These are phyloP conservation scores for Saccopteryx bilineata DNA, from an alignment of 2,113 vertebrate genomes.

Conservation along the genomic window DNA sequence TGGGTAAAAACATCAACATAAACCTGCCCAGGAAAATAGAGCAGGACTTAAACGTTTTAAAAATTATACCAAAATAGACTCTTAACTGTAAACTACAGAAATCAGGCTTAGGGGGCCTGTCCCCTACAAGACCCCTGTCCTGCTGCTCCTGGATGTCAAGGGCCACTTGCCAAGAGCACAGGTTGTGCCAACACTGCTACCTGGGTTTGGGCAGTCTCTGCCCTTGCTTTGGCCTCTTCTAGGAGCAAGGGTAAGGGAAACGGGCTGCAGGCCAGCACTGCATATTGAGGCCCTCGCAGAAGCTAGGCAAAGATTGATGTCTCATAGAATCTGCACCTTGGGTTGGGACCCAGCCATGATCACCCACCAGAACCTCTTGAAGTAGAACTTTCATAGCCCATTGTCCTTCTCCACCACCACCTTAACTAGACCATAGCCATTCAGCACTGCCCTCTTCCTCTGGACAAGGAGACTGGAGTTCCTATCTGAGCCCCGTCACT, in stretches of 20 bases:
- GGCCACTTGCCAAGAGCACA: neutral
- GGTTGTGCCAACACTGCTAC: neutral
- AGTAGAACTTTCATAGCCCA: neutral
- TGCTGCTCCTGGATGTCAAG: neutral
- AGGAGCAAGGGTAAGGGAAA: neutral
- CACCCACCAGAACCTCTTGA: neutral
- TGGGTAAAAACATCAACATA: conserved; percentile 72
- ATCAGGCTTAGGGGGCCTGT: neutral
- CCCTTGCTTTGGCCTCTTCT: conserved; percentile 29
- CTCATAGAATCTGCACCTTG: neutral
- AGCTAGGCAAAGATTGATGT: neutral
- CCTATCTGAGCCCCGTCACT: neutral
- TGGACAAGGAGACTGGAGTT: neutral
- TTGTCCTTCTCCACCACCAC: neutral
- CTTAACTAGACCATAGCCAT: neutral
- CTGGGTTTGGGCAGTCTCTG: neutral
- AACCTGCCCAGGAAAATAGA: conserved; percentile 80
- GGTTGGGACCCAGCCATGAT: neutral
- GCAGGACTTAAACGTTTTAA: conserved; percentile 74
- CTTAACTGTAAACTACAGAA: conserved; percentile 81
- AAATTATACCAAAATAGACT: conserved; percentile 83
- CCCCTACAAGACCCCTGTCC: neutral
- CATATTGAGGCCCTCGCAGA: neutral
- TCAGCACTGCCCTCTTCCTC: neutral
- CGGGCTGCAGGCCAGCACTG: neutral